These are phyloP conservation scores for Mormyrops attenuatus DNA, from an alignment of 2,797 vertebrate species.

Conservation along the genomic window DNA sequence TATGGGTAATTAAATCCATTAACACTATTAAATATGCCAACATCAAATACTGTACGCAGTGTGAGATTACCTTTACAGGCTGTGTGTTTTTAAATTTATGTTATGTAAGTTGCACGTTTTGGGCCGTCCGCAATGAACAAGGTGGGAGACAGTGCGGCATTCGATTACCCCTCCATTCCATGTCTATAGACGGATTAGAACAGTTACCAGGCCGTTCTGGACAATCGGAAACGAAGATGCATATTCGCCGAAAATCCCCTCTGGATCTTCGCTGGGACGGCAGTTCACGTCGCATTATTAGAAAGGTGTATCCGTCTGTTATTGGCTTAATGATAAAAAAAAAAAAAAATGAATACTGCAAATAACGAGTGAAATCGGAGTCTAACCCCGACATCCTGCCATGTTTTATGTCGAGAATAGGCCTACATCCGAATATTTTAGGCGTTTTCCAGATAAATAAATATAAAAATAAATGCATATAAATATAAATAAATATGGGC, in stretches of 20 bases:
- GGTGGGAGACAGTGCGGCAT: slow-evolving; percentile 9
- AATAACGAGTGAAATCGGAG: neutral
- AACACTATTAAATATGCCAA: neutral
- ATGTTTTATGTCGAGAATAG: neutral
- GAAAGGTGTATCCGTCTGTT: neutral
- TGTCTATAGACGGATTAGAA: slow-evolving; percentile 1
- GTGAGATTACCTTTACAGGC: neutral
- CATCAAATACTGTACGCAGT: neutral
- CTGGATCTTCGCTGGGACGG: neutral
- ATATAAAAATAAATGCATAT: neutral
- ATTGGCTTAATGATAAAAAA: neutral
- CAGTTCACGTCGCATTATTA: neutral
- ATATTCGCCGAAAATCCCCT: slow-evolving; percentile 10
- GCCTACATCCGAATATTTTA: neutral
- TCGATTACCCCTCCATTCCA: neutral
- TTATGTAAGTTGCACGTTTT: neutral
- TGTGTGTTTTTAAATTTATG: neutral
- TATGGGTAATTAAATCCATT: neutral
- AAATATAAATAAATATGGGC: neutral
- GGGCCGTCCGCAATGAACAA: neutral
- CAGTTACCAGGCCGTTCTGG: neutral
- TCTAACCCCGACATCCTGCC: neutral
- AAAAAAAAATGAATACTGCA: neutral
- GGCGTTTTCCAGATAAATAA: neutral
- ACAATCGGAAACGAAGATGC: neutral